Base-by-base conservation (phyloP, 2,888 invertebrate genomes). In the Coenonympha arcania region DNA sequence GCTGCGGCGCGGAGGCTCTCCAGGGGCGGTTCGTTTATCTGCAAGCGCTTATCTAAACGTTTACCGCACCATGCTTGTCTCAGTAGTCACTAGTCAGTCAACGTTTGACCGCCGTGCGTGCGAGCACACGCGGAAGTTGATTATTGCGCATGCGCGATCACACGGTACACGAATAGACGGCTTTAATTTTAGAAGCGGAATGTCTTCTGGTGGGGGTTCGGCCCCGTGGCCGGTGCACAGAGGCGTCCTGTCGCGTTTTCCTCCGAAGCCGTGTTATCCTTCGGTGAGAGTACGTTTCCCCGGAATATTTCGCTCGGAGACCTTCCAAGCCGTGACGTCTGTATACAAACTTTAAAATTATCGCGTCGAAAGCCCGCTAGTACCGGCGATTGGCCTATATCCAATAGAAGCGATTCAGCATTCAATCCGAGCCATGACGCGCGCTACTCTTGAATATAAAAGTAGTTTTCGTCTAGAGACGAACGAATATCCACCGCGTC, bases 161-260 rank as follows among this genome's bases (percentile, higher is more conserved):
- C 31, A 22, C 31, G 58, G 71, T 77, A 77, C 81, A 75, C 81
- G 77, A 78, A 89, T 89, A 89, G 88, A 74, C 83, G 56, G 67
- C 68, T 78, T 76, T 81, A 85, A 79, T 81, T 82, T 73, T 85
- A 85, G 83, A 76, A 66, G 56, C 73, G 80, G 83, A 79, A 86
- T 84, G 83, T 87, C 88, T 69, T 70, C 74, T 68, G 86, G 88
- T 70, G 86, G 83, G 71, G 87, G 87, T 68, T 89, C 90, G 73
- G 91, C 89, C 65, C 93, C 92, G 73, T 93, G 93, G 93, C 91
- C 92, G 58, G 89, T 93, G 62, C 89, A 88, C 66, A 90, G 90
- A 65, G 90, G 82, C 76, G 79, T 85, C 79, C 80, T 84, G 71
- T 71, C 83, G 69, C 84, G 86, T 65, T 85, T 79, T 69, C 63